Evolutionary conservation across 2,888 invertebrate genomes (phyloP).

Genomic region (Sminthurinus aureus): DNA sequence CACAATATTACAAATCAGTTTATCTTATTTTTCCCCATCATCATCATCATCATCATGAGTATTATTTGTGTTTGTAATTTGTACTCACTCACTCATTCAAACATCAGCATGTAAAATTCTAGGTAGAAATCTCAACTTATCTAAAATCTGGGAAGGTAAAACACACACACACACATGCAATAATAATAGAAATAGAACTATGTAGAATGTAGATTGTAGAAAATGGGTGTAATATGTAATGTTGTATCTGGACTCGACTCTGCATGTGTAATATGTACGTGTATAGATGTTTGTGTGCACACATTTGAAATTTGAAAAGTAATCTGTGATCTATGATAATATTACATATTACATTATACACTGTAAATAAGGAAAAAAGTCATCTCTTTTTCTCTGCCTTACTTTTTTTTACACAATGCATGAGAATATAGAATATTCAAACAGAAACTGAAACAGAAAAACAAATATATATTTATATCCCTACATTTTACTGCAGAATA

Average conservation of each 20-base stretch:
- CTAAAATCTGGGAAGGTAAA: background rate
- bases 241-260: too few species aligned
- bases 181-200: too few species aligned
- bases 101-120: too few species aligned
- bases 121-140: background rate
- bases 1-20: background rate
- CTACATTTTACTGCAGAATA: too few species aligned
- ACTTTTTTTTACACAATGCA: too few species aligned
- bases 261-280: too few species aligned
- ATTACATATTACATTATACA: background rate
- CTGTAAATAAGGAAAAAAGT: conserved; percentile 1
- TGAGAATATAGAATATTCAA: too few species aligned
- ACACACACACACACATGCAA: background rate
- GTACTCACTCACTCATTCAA: too few species aligned
- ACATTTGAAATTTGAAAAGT: background rate
- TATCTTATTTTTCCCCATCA: background rate
- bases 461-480: too few species aligned
- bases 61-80: background rate
- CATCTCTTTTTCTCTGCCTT: background rate
- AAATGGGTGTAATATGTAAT: background rate
- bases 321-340: background rate
- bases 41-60: background rate
- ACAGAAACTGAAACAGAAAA: too few species aligned
- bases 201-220: too few species aligned
- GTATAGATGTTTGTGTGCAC: too few species aligned